These are phyloP conservation scores for Anseranas semipalmata DNA, from an alignment of 2,113 vertebrate genomes.

Conservation along the genomic window DNA sequence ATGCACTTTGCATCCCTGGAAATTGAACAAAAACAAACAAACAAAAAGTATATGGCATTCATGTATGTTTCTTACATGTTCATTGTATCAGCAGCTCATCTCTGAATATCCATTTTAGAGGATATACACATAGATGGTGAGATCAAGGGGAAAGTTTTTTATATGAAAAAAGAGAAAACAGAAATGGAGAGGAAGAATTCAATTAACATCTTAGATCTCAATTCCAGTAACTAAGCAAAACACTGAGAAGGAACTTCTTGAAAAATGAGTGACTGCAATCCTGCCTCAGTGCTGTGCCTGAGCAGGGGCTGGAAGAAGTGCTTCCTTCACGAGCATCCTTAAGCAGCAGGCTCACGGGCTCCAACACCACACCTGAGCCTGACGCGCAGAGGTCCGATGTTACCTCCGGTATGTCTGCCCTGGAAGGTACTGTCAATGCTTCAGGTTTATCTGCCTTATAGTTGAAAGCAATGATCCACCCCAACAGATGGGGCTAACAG, in stretches of 20 bases:
- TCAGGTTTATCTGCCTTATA: background rate
- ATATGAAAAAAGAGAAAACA: background rate
- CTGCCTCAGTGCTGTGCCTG: background rate
- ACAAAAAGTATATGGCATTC: background rate
- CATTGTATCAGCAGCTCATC: background rate
- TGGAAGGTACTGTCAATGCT: background rate
- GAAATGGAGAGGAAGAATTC: background rate
- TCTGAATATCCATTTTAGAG: background rate
- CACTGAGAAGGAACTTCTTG: background rate
- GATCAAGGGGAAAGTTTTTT: background rate
- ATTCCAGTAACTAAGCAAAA: background rate
- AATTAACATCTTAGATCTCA: background rate
- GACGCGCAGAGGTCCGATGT: fast-evolving
- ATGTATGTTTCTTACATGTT: background rate
- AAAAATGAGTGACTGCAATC: background rate
- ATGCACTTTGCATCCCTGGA: background rate
- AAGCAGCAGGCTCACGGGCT: background rate
- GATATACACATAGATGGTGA: fast-evolving
- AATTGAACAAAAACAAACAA: background rate
- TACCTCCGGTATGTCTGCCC: background rate
- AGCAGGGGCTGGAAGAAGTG: background rate
- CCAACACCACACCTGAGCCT: background rate
- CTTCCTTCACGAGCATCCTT: fast-evolving
- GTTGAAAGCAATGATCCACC: background rate
- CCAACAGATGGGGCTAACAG: background rate